Conservation (phyloP, 2,888 invertebrate genomes). For the Drosophila gaucha region DNA sequence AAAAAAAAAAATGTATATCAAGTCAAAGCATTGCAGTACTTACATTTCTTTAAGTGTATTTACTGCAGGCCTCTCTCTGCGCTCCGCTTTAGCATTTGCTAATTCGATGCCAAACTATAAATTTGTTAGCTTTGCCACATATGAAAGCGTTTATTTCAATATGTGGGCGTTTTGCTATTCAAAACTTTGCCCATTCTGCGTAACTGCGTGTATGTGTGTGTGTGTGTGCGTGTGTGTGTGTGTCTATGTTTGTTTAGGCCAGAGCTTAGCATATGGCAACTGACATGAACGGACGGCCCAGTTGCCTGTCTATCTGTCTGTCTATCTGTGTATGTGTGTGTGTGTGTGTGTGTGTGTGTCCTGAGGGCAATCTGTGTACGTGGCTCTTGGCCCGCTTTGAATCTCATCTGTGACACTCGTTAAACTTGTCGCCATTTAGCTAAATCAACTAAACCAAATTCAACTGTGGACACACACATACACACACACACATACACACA, state of each 20-base stretch:
- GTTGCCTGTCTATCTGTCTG: conserved; percentile 22
- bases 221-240: conserved; percentile 17
- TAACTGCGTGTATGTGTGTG: conserved; percentile 19
- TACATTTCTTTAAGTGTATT: conserved; percentile 9
- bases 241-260: conserved; percentile 74
- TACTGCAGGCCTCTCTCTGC: neutral
- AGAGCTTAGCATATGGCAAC: conserved; percentile 66
- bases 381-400: conserved; percentile 65
- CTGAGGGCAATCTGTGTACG: conserved; percentile 48
- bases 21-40: no score
- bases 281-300: conserved; percentile 37
- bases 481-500: neutral
- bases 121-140: conserved; percentile 76
- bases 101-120: conserved; percentile 80
- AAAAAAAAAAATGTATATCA: no score
- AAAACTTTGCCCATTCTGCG: conserved; percentile 60
- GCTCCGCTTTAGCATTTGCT: conserved; percentile 27
- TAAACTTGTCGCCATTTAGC: conserved; percentile 80
- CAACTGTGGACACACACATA: conserved; percentile 30
- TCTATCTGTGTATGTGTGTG: conserved; percentile 11
- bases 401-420: conserved; percentile 79
- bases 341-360: conserved; percentile 12
- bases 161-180: conserved; percentile 73
- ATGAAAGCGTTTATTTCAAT: conserved; percentile 80
- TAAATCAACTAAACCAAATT: conserved; percentile 74